Evolutionary conservation across 2,113 vertebrate species (phyloP).

Genomic region (Columbina picui): DNA sequence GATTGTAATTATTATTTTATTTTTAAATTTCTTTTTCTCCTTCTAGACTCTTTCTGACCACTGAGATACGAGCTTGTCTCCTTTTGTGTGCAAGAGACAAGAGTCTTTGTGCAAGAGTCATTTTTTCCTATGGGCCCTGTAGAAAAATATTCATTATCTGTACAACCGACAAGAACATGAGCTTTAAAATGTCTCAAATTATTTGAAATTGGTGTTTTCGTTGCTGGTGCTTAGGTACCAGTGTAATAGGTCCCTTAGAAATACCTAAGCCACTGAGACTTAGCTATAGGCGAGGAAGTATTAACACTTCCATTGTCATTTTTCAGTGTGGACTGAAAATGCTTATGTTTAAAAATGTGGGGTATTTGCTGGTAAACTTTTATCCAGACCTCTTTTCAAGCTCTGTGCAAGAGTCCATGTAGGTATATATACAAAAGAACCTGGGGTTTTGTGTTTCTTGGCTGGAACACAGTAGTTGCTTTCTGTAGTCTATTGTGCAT

Average conservation of each 20-base stretch:
- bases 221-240: neutral
- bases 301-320: neutral
- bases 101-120: neutral
- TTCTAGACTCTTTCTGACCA: neutral
- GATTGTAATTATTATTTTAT: neutral
- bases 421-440: neutral
- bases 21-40: neutral
- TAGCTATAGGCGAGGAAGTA: neutral
- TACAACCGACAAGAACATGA: slow-evolving; percentile 40
- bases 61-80: neutral
- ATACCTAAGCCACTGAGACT: neutral
- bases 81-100: neutral
- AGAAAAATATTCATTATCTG: neutral
- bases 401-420: neutral
- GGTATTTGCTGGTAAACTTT: neutral
- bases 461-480: neutral
- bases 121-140: neutral
- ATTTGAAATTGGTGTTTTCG: neutral
- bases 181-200: neutral
- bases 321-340: neutral
- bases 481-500: fast-evolving
- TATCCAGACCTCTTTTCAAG: neutral
- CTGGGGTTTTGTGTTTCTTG: neutral
- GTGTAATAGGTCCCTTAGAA: neutral
- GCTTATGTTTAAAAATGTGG: neutral